Percentiles rank a stretch among this genome's conserved stretches.
Evolutionary conservation across 2,888 invertebrate genomes (phyloP).

Genomic region (Orthosia gothica): DNA sequence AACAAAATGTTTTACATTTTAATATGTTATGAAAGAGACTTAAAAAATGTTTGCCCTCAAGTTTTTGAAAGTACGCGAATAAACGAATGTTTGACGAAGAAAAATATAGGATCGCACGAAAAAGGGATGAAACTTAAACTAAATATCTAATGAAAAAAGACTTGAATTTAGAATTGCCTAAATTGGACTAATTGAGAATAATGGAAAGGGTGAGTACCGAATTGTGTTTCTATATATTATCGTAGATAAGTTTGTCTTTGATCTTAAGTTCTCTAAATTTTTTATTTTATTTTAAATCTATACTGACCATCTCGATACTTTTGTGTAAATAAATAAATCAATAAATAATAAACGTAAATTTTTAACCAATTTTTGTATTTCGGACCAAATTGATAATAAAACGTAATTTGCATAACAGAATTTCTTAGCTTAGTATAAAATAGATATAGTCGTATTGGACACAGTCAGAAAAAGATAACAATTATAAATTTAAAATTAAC

Average conservation of each 20-base stretch:
- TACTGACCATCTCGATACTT: too few species aligned
- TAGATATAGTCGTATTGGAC: too few species aligned
- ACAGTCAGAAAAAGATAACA: too few species aligned
- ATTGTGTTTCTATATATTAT: constrained; percentile 14
- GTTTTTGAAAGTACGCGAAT: not conserved
- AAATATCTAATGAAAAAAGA: constrained; percentile 7
- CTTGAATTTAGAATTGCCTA: constrained; percentile 26
- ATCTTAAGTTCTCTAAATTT: constrained; percentile 4
- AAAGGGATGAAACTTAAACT: not conserved
- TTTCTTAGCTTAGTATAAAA: too few species aligned
- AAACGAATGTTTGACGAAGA: constrained; percentile 11
- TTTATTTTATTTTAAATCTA: not conserved
- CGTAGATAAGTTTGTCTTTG: not conserved
- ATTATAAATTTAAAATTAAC: too few species aligned
- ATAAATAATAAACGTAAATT: too few species aligned
- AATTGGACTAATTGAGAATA: constrained; percentile 42
- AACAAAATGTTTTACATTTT: constrained; percentile 56
- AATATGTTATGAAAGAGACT: constrained; percentile 38
- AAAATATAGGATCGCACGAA: not conserved
- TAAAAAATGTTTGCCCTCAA: not conserved
- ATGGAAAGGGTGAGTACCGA: constrained; percentile 4
- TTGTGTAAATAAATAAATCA: too few species aligned
- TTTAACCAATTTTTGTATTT: too few species aligned
- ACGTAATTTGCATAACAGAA: too few species aligned
- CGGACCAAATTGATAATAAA: too few species aligned